These are phyloP conservation scores for Pachyramphus minor DNA, from an alignment of 2,113 vertebrate species.

Conservation along the genomic window DNA sequence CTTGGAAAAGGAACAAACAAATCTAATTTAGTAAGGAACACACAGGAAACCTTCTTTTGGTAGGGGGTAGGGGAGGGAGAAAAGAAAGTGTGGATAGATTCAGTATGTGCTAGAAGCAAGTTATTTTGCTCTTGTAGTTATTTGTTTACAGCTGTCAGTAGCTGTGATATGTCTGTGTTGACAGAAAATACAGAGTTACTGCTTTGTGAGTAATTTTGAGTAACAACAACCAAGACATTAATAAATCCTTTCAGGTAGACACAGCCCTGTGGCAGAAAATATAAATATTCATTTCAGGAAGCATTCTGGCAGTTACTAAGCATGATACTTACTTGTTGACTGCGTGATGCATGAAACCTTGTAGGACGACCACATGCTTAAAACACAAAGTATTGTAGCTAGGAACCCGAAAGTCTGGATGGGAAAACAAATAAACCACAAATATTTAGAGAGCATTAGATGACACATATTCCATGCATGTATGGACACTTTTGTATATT, in stretches of 20 bases:
- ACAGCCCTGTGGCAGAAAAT: neutral
- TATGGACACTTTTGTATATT: neutral
- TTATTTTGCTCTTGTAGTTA: neutral
- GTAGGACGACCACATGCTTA: slow-evolving; percentile 88
- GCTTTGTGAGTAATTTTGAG: neutral
- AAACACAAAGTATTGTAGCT: slow-evolving; percentile 83
- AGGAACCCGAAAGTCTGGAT: slow-evolving; percentile 89
- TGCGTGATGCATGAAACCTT: slow-evolving; percentile 84
- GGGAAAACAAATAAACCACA: slow-evolving; percentile 37
- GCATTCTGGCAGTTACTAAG: neutral
- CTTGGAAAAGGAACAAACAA: slow-evolving; percentile 55
- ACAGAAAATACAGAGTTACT: neutral
- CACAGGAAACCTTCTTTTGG: neutral
- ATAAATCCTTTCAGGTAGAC: neutral
- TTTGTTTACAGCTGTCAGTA: neutral
- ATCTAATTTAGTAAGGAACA: neutral
- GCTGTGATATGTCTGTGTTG: neutral
- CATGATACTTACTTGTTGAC: slow-evolving; percentile 77
- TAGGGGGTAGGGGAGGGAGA: neutral
- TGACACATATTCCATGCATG: neutral
- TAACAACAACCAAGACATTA: neutral
- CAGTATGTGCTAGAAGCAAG: neutral
- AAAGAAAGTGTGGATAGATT: neutral
- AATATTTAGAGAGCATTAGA: neutral
- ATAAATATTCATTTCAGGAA: neutral